Evolutionary conservation across 1,140 invertebrate species (phyloP).

Genomic region (Ctenoplectra terminalis): DNA sequence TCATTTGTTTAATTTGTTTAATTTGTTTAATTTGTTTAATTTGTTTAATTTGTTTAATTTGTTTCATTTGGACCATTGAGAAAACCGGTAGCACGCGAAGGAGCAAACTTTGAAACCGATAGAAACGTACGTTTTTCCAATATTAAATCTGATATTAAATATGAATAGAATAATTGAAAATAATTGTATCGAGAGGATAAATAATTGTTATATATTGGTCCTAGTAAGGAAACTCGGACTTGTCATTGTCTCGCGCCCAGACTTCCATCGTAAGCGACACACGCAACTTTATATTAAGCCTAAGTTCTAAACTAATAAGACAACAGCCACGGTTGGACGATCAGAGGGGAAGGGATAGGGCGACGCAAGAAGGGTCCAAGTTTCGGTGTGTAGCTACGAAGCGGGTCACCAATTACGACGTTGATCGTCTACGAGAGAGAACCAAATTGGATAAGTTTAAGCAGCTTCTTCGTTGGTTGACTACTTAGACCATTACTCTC

Average conservation of each 20-base stretch:
- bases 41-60: no score
- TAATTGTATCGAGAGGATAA: no score
- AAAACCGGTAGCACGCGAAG: no score
- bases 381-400: constrained; percentile 58
- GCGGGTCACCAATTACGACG: constrained; percentile 67
- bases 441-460: constrained; percentile 70
- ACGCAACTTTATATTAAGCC: constrained; percentile 69
- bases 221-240: constrained; percentile 27
- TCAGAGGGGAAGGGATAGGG: constrained; percentile 21
- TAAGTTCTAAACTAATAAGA: constrained; percentile 76
- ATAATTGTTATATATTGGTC: background rate
- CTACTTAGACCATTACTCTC: constrained; percentile 53
- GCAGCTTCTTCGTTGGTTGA: constrained; percentile 52
- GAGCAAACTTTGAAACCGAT: no score
- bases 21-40: no score
- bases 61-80: no score
- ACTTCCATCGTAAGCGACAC: constrained; percentile 63
- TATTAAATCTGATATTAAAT: no score
- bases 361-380: constrained; percentile 61
- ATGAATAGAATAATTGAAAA: no score
- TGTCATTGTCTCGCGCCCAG: constrained; percentile 39
- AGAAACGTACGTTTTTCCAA: no score
- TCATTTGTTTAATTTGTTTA: no score
- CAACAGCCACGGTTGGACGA: constrained; percentile 58
- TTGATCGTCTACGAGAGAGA: constrained; percentile 67